Evolutionary conservation across 1,140 invertebrate genomes (phyloP).

Genomic region (Globodera rostochiensis): DNA sequence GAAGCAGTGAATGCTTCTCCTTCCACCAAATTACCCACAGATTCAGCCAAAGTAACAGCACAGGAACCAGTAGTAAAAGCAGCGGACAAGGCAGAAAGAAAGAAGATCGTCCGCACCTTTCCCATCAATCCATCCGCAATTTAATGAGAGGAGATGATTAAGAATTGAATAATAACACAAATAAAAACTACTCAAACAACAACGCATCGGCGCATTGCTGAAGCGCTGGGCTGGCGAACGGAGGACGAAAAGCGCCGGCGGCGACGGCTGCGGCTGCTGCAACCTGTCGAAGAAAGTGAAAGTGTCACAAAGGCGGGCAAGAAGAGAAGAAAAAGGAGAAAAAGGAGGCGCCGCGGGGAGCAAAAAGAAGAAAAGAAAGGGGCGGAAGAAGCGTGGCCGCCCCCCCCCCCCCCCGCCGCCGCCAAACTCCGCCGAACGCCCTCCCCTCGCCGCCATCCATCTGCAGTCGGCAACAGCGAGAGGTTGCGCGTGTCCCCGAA

Average conservation of each 20-base stretch:
- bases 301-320: background rate
- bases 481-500: background rate
- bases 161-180: background rate
- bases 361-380: background rate
- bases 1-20: background rate
- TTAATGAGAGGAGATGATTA: background rate
- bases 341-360: background rate
- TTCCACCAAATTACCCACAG: background rate
- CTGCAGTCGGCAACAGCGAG: background rate
- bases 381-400: background rate
- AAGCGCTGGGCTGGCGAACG: background rate
- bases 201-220: too few species aligned
- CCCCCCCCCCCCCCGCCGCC: too few species aligned
- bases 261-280: background rate
- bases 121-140: background rate
- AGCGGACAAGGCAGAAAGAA: background rate
- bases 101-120: background rate
- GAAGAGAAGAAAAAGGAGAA: background rate
- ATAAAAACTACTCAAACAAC: background rate
- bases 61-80: background rate
- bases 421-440: background rate
- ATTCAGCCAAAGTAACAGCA: slow-evolving; percentile 3
- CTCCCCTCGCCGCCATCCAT: too few species aligned
- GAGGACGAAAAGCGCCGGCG: background rate
- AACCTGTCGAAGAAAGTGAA: background rate